Percentiles rank a stretch among this genome's conserved stretches.
phyloP scores from a whole-genome alignment of 2,113 vertebrate genomes.

The Perccottus glenii region DNA sequence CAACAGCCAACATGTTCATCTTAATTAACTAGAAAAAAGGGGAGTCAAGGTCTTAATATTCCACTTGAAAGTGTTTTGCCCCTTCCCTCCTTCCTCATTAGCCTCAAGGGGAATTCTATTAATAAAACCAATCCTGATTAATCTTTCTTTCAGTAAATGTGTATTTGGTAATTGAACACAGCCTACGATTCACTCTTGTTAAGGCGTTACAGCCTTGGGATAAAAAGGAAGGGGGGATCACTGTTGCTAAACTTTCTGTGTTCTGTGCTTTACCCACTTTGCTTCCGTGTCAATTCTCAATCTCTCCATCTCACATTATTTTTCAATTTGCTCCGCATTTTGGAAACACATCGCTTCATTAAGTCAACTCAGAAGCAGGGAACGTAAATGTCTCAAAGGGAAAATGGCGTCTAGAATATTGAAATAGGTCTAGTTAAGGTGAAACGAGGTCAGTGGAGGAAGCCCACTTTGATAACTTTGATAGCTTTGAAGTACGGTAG shows the following conservation, averaged over 20 bases:
- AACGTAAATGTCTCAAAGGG: conserved; percentile 26
- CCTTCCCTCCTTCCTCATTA: conserved; percentile 34
- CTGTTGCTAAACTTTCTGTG: background rate
- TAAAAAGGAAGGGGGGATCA: conserved; percentile 15
- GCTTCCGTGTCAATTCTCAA: background rate
- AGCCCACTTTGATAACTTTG: conserved; percentile 19
- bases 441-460: conserved; percentile 57
- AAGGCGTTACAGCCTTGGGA: conserved; percentile 21
- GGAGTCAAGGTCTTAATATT: conserved; percentile 58
- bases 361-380: conserved; percentile 42
- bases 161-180: conserved; percentile 56
- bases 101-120: conserved; percentile 51
- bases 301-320: conserved; percentile 21
- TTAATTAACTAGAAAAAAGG: conserved; percentile 61
- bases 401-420: conserved; percentile 22
- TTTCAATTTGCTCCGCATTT: conserved; percentile 7
- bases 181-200: conserved; percentile 14
- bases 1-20: conserved; percentile 33
- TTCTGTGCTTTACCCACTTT: background rate
- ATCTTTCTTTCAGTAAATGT: conserved; percentile 59
- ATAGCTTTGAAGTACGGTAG: conserved; percentile 19
- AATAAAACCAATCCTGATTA: conserved; percentile 73
- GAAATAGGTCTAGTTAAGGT: conserved; percentile 41
- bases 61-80: conserved; percentile 60
- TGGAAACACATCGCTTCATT: conserved; percentile 38